Evolutionary conservation across 2,113 vertebrate species (phyloP), one percentile per base, ranked within the genome.

Genomic region (Coreoperca whiteheadi): DNA sequence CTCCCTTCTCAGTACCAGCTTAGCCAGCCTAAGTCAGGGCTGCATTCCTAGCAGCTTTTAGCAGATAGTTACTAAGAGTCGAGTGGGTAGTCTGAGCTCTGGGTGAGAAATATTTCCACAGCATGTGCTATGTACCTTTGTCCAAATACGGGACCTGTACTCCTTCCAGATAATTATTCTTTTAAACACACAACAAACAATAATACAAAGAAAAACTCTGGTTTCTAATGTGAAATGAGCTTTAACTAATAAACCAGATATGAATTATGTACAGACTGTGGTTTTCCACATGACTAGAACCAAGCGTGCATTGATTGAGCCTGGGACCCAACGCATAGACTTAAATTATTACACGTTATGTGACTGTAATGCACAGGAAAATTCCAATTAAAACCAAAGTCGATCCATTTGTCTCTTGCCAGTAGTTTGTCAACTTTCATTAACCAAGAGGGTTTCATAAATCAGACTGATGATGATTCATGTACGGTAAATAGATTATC

Each of bases 41-140:
- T 74, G 83, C 93, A 96, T 96, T 96, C 95, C 93, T 87, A 56
- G 78, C 84, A 86, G 91, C 91, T 94, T 95, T 96, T 96, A 95
- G 93, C 95, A 95, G 94, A 93, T 93, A 96, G 93, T 94, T 96
- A 92, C 92, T 87, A 96, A 92, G 92, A 94, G 88, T 91, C 74
- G 85, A 77, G 79, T 72, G 68, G 41, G 71, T 82, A 87, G 87
- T 90, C 89, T 95, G 88, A 92, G 88, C 84, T 86, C 63, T 67
- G 79, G 76, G 93, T 94, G 94, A 94, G 94, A 96, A 94, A 95
- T 95, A 93, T 81, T 93, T 93, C 71, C 69, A 78, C 85, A 81
- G 51, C 60, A 53, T 92, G 88, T 88, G 86, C 82, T 90, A 57
- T 84, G 85, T 91, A 74, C 79, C 32, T 82, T 79, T 81, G 82